phyloP scores from a whole-genome alignment of 2,888 invertebrate genomes.

The Hedychridium roseum region DNA sequence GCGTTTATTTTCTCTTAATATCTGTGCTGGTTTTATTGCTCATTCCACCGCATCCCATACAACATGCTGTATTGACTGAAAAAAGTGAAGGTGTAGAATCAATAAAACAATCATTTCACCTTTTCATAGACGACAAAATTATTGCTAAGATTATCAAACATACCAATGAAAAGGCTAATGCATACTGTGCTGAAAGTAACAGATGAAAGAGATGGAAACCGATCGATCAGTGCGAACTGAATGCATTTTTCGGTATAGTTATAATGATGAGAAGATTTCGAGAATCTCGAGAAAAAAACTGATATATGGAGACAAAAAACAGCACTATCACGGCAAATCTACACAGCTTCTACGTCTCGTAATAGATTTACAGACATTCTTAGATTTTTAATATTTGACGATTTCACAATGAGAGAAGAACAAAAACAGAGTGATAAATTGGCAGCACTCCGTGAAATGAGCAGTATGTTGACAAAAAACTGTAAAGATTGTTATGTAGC shows the following conservation, averaged over 20 bases:
- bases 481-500: slow-evolving; percentile 10
- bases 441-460: slow-evolving; percentile 6
- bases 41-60: no score
- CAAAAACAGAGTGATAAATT: slow-evolving; percentile 11
- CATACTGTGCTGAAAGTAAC: no score
- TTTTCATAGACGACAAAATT: no score
- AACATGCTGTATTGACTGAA: no score
- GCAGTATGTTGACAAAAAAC: slow-evolving; percentile 7
- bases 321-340: neutral
- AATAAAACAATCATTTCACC: no score
- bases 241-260: slow-evolving; percentile 19
- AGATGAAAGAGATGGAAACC: slow-evolving; percentile 12
- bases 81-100: no score
- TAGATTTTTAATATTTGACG: slow-evolving; percentile 4
- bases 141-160: no score
- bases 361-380: slow-evolving; percentile 10
- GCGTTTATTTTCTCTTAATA: no score
- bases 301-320: neutral
- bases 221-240: slow-evolving; percentile 5
- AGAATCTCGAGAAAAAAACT: no score
- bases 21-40: no score
- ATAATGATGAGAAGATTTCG: no score
- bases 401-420: neutral
- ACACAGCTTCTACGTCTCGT: neutral
- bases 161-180: no score